Evolutionary conservation across 2,113 vertebrate genomes (phyloP).

Genomic region (Rhinoptilus africanus): DNA sequence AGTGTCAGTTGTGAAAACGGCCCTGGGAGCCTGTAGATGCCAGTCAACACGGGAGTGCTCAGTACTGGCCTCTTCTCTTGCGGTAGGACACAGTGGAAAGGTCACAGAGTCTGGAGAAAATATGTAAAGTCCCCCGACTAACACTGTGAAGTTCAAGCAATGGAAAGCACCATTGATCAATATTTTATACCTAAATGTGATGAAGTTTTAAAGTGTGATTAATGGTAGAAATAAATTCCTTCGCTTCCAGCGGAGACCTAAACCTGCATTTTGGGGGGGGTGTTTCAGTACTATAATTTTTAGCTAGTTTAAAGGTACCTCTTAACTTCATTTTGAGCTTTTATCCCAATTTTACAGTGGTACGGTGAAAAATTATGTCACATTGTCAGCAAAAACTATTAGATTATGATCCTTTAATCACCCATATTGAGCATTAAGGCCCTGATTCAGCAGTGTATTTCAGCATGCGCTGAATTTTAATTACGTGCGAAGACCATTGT

Average conservation of each 20-base stretch:
- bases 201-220: slow-evolving; percentile 48
- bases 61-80: not conserved
- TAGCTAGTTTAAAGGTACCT: not conserved
- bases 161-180: not conserved
- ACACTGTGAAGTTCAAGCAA: not conserved
- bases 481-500: not conserved
- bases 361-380: not conserved
- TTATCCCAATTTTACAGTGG: not conserved
- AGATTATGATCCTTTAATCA: slow-evolving; percentile 25
- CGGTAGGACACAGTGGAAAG: not conserved
- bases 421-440: not conserved
- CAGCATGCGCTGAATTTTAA: slow-evolving; percentile 30
- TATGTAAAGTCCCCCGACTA: not conserved
- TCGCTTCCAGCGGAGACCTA: slow-evolving; percentile 18
- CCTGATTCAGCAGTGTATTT: slow-evolving; percentile 25
- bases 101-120: not conserved
- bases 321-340: slow-evolving; percentile 2
- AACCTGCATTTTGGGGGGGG: not conserved
- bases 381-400: not conserved
- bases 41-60: not conserved
- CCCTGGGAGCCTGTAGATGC: not conserved
- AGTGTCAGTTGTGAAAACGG: not conserved
- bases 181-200: slow-evolving; percentile 47
- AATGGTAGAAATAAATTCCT: slow-evolving; percentile 54
- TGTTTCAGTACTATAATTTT: not conserved